Percentiles rank a stretch among this genome's conserved stretches.
Evolutionary conservation across 2,113 vertebrate species (phyloP).

Genomic region (Pongo pygmaeus): DNA sequence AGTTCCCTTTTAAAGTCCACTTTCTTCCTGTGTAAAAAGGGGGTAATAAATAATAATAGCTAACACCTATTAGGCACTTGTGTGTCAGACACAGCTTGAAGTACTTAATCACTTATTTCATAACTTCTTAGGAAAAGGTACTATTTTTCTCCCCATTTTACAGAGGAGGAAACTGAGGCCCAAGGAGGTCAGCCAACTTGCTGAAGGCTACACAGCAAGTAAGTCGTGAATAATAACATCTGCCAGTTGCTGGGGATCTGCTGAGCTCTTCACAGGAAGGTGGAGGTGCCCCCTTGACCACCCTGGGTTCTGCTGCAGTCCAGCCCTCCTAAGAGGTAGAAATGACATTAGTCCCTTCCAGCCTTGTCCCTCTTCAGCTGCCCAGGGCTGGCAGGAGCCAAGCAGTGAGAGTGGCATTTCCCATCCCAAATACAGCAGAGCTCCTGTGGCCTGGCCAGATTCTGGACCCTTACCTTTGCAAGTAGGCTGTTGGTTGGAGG

Average conservation of each 20-base stretch:
- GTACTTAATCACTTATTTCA: neutral
- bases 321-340: neutral
- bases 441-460: neutral
- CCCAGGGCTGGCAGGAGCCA: neutral
- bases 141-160: neutral
- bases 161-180: conserved; percentile 2
- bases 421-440: neutral
- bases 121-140: neutral
- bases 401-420: neutral
- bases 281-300: neutral
- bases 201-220: neutral
- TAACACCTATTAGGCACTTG: neutral
- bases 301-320: neutral
- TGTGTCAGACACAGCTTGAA: neutral
- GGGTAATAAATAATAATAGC: neutral
- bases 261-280: neutral
- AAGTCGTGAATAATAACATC: neutral
- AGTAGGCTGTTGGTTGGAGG: neutral
- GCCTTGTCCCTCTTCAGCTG: fast-evolving
- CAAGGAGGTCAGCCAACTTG: neutral
- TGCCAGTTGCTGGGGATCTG: neutral
- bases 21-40: conserved; percentile 18
- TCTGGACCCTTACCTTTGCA: neutral
- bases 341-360: neutral
- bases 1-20: neutral